Percentiles rank a stretch among this genome's conserved stretches.
phyloP scores from a whole-genome alignment of 2,888 invertebrate species.

The Lacanobia oleracea region DNA sequence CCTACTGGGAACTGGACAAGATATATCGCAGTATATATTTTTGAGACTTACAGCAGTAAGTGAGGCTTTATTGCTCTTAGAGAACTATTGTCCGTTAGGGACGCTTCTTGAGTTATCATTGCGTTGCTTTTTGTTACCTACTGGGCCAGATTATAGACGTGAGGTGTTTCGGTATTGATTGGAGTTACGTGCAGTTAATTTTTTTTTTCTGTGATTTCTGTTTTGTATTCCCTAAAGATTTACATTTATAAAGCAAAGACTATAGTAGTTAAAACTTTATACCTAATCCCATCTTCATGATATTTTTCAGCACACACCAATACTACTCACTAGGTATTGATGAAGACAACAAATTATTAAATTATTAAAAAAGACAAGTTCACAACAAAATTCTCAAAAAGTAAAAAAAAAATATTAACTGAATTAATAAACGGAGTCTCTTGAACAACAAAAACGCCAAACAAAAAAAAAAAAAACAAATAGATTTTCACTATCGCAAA shows the following conservation, averaged over 20 bases:
- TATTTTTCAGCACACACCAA: too few species aligned
- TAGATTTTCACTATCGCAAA: not conserved
- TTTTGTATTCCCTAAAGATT: not conserved
- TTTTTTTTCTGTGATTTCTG: slow-evolving; percentile 1
- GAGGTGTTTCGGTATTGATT: slow-evolving; percentile 22
- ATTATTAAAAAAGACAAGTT: too few species aligned
- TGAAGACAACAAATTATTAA: too few species aligned
- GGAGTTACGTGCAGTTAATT: slow-evolving; percentile 5
- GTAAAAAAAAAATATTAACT: too few species aligned
- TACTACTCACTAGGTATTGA: too few species aligned
- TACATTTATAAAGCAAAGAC: not conserved
- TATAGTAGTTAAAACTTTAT: not conserved
- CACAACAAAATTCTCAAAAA: too few species aligned
- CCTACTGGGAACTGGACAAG: slow-evolving; percentile 70
- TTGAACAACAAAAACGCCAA: not conserved
- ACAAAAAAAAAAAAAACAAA: not conserved
- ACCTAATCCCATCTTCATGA: too few species aligned
- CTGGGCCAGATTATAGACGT: slow-evolving; percentile 30
- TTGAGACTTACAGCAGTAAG: slow-evolving; percentile 77
- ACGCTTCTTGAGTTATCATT: slow-evolving; percentile 62
- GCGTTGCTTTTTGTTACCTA: slow-evolving; percentile 52
- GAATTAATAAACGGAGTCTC: not conserved
- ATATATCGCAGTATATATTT: slow-evolving; percentile 75
- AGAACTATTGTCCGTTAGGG: slow-evolving; percentile 61
- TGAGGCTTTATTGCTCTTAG: slow-evolving; percentile 62